Evolutionary conservation across 2,888 invertebrate species (phyloP).

Genomic region (Miltochrista miniata): DNA sequence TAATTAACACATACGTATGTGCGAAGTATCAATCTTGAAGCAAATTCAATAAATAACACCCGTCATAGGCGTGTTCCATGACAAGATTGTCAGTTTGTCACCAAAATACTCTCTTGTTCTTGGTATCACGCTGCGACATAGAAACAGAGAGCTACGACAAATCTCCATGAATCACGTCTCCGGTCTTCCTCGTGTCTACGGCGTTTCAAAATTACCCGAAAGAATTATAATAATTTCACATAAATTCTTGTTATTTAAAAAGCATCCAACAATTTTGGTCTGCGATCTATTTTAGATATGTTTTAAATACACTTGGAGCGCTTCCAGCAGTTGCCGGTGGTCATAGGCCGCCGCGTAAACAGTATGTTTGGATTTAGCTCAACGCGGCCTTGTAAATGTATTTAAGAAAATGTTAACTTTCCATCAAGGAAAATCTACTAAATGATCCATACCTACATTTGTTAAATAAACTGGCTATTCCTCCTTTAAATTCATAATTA

Average conservation of each 20-base stretch:
- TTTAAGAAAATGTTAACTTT: background rate
- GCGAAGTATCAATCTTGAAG: background rate
- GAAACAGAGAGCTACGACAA: too few species aligned
- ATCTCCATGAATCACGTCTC: too few species aligned
- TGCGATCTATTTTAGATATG: conserved; percentile 45
- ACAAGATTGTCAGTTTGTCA: background rate
- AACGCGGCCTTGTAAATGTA: background rate
- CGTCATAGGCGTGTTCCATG: background rate
- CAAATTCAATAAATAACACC: conserved; percentile 7
- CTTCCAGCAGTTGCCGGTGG: conserved; percentile 35
- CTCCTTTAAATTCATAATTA: too few species aligned
- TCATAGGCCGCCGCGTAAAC: conserved; percentile 15
- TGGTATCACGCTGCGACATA: too few species aligned
- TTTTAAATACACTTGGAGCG: conserved; percentile 52
- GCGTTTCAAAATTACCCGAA: background rate
- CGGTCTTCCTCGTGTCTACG: too few species aligned
- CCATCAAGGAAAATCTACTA: background rate
- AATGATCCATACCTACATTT: background rate
- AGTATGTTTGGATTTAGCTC: conserved; percentile 14
- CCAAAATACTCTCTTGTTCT: too few species aligned
- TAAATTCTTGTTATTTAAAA: conserved; percentile 35
- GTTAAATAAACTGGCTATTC: too few species aligned
- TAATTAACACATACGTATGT: conserved; percentile 5
- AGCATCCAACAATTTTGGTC: conserved; percentile 31
- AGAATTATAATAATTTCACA: conserved; percentile 31